These are phyloP conservation scores for Mobula hypostoma DNA, from an alignment of 2,113 vertebrate species.

Conservation along the genomic window DNA sequence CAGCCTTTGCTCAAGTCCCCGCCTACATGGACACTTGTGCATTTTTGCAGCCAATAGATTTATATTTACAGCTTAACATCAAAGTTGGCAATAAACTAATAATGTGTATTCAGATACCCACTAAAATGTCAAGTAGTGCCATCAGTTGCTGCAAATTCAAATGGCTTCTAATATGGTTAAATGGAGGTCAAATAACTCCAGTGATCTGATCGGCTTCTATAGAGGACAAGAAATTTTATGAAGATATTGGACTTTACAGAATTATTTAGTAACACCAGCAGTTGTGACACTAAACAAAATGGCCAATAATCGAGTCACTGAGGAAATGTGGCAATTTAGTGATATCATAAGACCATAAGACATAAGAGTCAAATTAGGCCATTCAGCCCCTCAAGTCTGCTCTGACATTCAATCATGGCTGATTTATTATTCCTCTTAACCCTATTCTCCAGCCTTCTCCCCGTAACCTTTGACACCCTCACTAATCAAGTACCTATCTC, in stretches of 20 bases:
- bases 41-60: conserved; percentile 44
- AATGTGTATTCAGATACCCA: background rate
- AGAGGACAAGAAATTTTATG: background rate
- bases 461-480: too few species aligned
- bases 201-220: background rate
- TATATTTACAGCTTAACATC: background rate
- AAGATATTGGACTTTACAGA: background rate
- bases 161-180: background rate
- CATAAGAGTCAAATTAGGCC: too few species aligned
- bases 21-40: background rate
- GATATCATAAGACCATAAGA: background rate
- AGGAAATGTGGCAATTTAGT: background rate
- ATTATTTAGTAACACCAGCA: too few species aligned
- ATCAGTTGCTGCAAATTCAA: background rate
- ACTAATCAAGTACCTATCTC: too few species aligned
- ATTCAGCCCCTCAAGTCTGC: too few species aligned
- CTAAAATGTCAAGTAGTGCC: background rate
- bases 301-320: background rate
- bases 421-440: too few species aligned
- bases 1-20: background rate
- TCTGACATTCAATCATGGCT: too few species aligned
- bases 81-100: conserved; percentile 1
- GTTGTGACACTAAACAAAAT: background rate
- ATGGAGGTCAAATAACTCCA: background rate
- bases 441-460: too few species aligned